These are phyloP conservation scores for Smittia sp. DNA, from an alignment of 2,888 invertebrate species.

Conservation along the genomic window DNA sequence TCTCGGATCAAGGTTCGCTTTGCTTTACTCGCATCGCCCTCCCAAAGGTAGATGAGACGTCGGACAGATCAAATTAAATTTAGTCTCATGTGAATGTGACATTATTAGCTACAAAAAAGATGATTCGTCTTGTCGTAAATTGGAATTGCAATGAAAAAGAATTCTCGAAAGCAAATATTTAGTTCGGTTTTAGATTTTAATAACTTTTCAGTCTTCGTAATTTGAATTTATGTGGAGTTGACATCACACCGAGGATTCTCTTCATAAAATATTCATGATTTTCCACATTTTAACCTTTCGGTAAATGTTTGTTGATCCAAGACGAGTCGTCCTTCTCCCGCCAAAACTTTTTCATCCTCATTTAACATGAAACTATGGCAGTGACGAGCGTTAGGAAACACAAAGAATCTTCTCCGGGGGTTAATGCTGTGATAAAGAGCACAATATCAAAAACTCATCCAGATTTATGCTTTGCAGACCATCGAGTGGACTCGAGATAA, in stretches of 20 bases:
- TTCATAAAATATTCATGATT: slow-evolving; percentile 2
- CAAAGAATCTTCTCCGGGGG: not conserved
- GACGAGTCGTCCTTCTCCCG: not conserved
- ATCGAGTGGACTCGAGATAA: slow-evolving; percentile 18
- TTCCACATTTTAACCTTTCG: slow-evolving; percentile 13
- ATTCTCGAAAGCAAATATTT: slow-evolving; percentile 14
- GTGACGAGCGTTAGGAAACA: not conserved
- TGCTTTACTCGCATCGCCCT: not conserved
- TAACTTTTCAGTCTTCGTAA: slow-evolving; percentile 1
- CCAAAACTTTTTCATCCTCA: not conserved
- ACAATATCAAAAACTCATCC: slow-evolving; percentile 14
- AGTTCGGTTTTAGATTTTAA: slow-evolving; percentile 8
- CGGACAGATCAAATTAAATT: slow-evolving; percentile 19
- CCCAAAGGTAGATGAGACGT: not conserved
- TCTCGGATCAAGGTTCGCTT: not conserved
- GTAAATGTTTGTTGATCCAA: slow-evolving; percentile 6
- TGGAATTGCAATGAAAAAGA: slow-evolving; percentile 1
- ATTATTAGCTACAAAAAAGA: not conserved
- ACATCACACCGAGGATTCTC: slow-evolving; percentile 10
- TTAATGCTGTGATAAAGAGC: not conserved
- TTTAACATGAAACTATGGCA: not conserved
- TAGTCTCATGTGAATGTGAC: not conserved
- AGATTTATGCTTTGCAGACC: slow-evolving; percentile 10
- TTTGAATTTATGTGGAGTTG: slow-evolving; percentile 21
- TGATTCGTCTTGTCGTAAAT: not conserved